These are phyloP conservation scores for Spea hammondii DNA, from an alignment of 2,797 vertebrate genomes.

Conservation along the genomic window DNA sequence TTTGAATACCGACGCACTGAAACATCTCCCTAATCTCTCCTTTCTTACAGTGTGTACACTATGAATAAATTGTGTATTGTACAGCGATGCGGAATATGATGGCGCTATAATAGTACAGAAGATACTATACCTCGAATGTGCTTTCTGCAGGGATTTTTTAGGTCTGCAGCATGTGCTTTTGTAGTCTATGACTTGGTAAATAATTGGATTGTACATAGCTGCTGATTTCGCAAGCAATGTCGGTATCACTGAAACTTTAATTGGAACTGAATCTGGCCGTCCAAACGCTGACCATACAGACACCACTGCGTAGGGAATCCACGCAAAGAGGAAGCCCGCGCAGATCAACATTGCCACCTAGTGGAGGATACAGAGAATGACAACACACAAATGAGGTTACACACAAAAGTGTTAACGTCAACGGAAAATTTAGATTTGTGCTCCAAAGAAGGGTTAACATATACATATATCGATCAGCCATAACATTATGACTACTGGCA, in stretches of 20 bases:
- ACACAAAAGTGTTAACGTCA: too few relatives aligned
- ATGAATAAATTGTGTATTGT: constrained; percentile 60
- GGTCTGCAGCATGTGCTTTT: constrained; percentile 71
- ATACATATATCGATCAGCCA: too few relatives aligned
- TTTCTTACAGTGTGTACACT: too few relatives aligned
- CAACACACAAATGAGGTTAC: background rate
- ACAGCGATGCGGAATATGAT: too few relatives aligned
- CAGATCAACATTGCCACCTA: constrained; percentile 97
- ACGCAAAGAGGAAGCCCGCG: constrained; percentile 88
- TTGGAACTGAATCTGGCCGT: constrained; percentile 80
- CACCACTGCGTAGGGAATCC: constrained; percentile 93
- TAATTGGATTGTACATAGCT: constrained; percentile 95
- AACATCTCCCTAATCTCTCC: too few relatives aligned
- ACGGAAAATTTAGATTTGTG: too few relatives aligned
- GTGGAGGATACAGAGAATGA: constrained; percentile 45
- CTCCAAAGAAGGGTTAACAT: too few relatives aligned
- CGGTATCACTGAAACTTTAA: constrained; percentile 84
- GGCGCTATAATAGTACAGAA: too few relatives aligned
- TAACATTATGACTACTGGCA: too few relatives aligned
- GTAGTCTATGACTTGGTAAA: constrained; percentile 88
- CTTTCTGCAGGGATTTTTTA: constrained; percentile 66
- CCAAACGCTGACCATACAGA: constrained; percentile 91
- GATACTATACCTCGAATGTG: constrained; percentile 63
- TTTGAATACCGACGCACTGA: too few relatives aligned
- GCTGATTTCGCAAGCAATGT: constrained; percentile 90